Base-by-base conservation (phyloP, 2,888 invertebrate genomes). In the Drosophila mayaguana region DNA sequence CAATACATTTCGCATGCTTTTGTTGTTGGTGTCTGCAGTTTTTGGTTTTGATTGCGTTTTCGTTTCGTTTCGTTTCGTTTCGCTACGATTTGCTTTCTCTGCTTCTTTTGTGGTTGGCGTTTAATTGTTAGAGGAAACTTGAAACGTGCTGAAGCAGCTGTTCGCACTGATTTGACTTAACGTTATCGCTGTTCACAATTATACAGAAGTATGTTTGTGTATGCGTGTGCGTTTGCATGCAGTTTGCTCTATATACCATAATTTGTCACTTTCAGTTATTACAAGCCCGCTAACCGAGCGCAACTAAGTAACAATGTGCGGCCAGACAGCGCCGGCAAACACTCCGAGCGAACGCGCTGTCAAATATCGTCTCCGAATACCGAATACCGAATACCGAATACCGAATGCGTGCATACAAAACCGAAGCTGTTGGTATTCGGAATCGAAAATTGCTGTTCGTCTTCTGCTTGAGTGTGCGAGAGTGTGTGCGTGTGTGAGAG, bases 271-370 rank as follows among this genome's bases (percentile, higher is more conserved):
- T 72, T 72, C 75, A 87, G 86, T 83, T 85, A 75, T 88, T 80
- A 80, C 84, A 83, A 73, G 78, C 74, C 75, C 86, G 75, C 69
- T 66, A 86, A 76, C 86, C 75, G 83, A 75, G 67, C 77, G 80
- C 83, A 85, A 88, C 83, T 88, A 66, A 66, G 67, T 40, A 78
- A 72, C 72, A 75, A 61, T 63, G 64, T 55, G 61, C 62, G 22
- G 38, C 62, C 45, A 56, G 32, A 72, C 28, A 77, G 63, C 48
- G 81, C 87, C 79, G 79, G 82, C 83, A 74, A 78, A 78, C 71
- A 86, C 79, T 86, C 79, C 79, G 84, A 79, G 63, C 57, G 32
- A 32, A 18, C 32, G 48, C n/a, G 36, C 8, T 22, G 11, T 45
- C 65, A 51, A 64, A 62, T 56, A 45, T 40, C 66, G 53, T 36